These are phyloP conservation scores for Sarcophilus harrisii DNA, from an alignment of 2,797 vertebrate species.

Conservation along the genomic window DNA sequence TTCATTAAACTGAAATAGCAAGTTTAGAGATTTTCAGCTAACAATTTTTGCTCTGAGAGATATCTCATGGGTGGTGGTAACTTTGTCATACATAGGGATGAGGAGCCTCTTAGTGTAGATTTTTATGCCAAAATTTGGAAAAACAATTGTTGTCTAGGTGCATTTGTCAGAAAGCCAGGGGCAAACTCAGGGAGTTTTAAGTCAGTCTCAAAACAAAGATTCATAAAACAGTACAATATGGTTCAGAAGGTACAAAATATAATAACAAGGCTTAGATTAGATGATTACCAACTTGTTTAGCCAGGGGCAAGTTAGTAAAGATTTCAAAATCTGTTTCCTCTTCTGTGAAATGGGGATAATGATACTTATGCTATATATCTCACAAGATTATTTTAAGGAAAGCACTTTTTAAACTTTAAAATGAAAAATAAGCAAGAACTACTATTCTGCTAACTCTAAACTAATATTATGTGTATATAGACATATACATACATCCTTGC, in stretches of 20 bases:
- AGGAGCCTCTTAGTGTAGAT: not conserved
- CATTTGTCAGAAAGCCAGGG: not conserved
- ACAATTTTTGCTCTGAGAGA: not conserved
- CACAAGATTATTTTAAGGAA: not conserved
- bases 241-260: too few relatives aligned
- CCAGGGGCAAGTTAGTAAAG: too few relatives aligned
- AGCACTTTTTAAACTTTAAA: not conserved
- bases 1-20: not conserved
- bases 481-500: not conserved
- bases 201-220: too few relatives aligned
- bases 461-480: not conserved
- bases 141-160: not conserved
- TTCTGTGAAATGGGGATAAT: not conserved
- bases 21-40: not conserved
- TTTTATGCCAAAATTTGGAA: too few relatives aligned
- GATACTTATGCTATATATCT: not conserved
- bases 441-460: not conserved
- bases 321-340: not conserved
- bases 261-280: too few relatives aligned
- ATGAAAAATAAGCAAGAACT: not conserved
- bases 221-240: too few relatives aligned
- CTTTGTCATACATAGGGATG: not conserved
- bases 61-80: not conserved
- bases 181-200: not conserved
- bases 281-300: not conserved